Base-by-base conservation (phyloP, 2,888 invertebrate species). In the Cephus rjabovi region DNA sequence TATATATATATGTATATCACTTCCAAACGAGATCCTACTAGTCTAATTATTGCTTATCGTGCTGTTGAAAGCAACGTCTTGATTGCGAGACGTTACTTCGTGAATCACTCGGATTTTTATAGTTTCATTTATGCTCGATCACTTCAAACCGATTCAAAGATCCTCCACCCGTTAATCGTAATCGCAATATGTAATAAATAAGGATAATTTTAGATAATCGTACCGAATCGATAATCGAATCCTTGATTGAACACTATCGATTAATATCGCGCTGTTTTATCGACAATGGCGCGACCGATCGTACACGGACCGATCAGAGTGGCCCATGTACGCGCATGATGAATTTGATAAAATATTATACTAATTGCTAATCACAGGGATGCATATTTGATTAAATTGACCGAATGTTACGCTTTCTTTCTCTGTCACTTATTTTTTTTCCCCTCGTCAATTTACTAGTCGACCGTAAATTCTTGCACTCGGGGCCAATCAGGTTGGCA, bases 211-310 rank as follows among this genome's bases (percentile, higher is more conserved):
- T 4, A 30, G 12, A 31, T 12, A 9, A 70, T 33, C 70, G 70
- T 31, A 31, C 70, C 70, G 31, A 30, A 30, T 33, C 12, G 70
- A 30, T 70, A 70, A 31, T 33, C 70, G 70, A 70, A 33, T 30
- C 33, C 12, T 31, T 15, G 30, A 69, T 74, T 86, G 85, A 89
- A 88, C 87, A 87, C 89, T 87, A 86, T 86, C 84, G 87, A 87
- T 88, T 88, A 86, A 56, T 40, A 15, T 40, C 40, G 15, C 15
- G 40, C 40, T 83, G 84, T 84, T 86, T 84, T 81, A 34, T 40
- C 40, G 15, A 40, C 4, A 40, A 40, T 15, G 1, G 40, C 40
- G 6, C 40, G 15, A 15, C 6, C 40, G 40, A 15, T 40, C 40
- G 15, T 15, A 40, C 40, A 15, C 4, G 6, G 40, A 40, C 6